These are phyloP conservation scores for Oncorhynchus gorbuscha DNA, from an alignment of 2,113 vertebrate species.

Conservation along the genomic window DNA sequence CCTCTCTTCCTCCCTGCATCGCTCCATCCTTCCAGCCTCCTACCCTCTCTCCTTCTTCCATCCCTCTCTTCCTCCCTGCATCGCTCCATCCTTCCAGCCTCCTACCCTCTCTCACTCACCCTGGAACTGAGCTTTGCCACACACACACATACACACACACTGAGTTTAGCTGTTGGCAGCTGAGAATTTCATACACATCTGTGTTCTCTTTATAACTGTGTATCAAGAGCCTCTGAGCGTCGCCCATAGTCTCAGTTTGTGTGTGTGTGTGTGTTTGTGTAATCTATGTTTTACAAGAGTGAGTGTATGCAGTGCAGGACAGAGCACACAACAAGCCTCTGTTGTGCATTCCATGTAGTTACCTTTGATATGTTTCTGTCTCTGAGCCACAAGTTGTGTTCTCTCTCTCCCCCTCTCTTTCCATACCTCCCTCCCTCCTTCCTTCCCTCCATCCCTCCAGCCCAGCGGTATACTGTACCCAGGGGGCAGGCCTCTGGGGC, in stretches of 20 bases:
- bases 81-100: neutral
- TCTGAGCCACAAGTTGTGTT: too few species aligned
- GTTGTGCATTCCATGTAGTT: neutral
- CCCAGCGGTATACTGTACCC: constrained; percentile 17
- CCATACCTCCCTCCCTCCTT: too few species aligned
- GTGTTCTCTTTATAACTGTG: neutral
- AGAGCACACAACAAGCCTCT: neutral
- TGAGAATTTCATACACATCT: neutral
- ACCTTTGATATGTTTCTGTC: neutral
- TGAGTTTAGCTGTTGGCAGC: too few species aligned
- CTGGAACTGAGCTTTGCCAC: neutral
- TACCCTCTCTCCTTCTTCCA: neutral
- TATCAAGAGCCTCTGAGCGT: neutral
- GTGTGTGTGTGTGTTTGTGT: neutral
- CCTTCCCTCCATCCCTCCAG: too few species aligned
- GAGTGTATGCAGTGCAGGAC: neutral
- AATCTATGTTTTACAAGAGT: constrained; percentile 1
- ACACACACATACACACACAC: too few species aligned
- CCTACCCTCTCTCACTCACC: neutral
- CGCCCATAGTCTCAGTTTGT: neutral
- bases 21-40: neutral
- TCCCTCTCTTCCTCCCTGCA: neutral
- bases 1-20: neutral
- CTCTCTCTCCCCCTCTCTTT: too few species aligned
- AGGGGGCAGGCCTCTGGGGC: constrained; percentile 34